Evolutionary conservation across 2,113 vertebrate genomes (phyloP), one percentile per base, ranked within the genome.

Genomic region (Apodemus speciosus): DNA sequence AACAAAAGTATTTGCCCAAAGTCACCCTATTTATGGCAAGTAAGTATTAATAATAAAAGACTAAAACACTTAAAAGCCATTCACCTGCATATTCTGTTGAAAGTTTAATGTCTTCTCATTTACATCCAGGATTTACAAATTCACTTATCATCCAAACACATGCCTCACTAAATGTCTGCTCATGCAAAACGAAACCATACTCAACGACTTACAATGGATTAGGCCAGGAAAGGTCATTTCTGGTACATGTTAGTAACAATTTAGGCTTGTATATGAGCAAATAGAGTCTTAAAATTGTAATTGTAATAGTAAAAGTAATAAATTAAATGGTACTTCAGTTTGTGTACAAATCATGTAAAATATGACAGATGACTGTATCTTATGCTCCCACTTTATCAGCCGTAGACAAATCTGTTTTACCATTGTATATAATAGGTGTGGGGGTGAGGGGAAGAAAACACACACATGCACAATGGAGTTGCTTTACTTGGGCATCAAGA

Each of bases 111-210:
- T 14, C 9, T 16, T 10, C 9, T 79, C 1, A 69, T 69, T 80
- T 80, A 85, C 6, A 86, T 85, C 20, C 73, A 95, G 16, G 88
- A 83, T 53, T 90, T 92, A 77, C 10, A 69, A 73, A 79, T 15
- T 6, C 66, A 60, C 58, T 40, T 25, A 14, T 85, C 35, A 68
- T 77, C 2, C 4, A 7, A 79, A 30, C 64, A 75, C 6, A 77
- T 49, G 21, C 38, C 2, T 87, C 21, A 25, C 32, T 72, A 62
- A 90, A 49, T 25, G 46, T 46, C 9, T 35, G 68, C 66, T 95
- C 18, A 46, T 62, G 21, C 10, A 56, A 81, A 10, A 69, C 53
- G 3, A 86, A 89, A 94, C 2, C 3, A 75, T 15, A 83, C 21
- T 89, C 32, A 51, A 30, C 27, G 77, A 46, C 86, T 93, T 62